phyloP scores from a whole-genome alignment of 2,797 vertebrate genomes.

The Delichon dasypus region DNA sequence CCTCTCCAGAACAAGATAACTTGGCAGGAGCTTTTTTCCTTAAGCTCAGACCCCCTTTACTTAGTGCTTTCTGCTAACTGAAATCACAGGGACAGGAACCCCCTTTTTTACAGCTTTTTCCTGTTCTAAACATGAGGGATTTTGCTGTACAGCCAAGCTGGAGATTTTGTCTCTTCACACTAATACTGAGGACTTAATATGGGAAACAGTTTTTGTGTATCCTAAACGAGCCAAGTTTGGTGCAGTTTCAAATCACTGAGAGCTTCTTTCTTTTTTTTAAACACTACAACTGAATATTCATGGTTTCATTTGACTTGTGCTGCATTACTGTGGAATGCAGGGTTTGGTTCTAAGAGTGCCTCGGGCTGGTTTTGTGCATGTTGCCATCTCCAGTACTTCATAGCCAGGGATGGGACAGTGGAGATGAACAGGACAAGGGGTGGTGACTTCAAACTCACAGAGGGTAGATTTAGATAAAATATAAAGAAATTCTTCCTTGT shows the following conservation, averaged over 20 bases:
- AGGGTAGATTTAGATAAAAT: neutral
- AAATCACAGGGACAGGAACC: neutral
- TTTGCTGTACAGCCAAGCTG: neutral
- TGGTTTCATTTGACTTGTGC: neutral
- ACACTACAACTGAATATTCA: neutral
- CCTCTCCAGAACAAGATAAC: neutral
- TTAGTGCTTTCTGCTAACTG: neutral
- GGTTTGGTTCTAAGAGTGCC: neutral
- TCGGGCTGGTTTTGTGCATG: neutral
- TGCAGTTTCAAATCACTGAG: neutral
- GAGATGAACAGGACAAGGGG: neutral
- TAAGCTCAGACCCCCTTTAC: neutral
- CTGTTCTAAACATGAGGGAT: neutral
- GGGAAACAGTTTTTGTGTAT: neutral
- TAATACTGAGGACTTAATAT: neutral
- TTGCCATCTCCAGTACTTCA: fast-evolving
- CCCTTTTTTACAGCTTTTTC: neutral
- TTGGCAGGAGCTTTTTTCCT: no score
- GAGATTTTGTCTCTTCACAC: neutral
- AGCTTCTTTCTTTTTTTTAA: neutral
- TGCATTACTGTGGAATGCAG: neutral
- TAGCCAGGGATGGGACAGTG: neutral
- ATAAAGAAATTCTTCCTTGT: neutral
- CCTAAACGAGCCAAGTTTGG: neutral
- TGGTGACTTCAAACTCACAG: neutral